Evolutionary conservation across 2,797 vertebrate species (phyloP), one percentile per base, ranked within the genome.

Genomic region (Thripadectes ignobilis): DNA sequence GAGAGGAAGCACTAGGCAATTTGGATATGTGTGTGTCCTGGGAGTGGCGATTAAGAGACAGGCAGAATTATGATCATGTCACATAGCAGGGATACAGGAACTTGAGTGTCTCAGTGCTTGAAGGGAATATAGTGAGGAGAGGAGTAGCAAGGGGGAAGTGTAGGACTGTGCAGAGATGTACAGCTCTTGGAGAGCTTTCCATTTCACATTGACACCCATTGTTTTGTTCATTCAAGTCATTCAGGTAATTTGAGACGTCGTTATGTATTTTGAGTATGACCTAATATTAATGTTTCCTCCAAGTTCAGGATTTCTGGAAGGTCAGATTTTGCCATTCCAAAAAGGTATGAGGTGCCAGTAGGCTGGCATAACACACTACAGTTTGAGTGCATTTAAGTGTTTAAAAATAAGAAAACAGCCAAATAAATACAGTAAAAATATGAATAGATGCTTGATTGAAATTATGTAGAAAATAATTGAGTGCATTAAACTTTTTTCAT

Each of bases 101-200:
- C 22, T 1, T 23, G 32, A 8, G 17, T 24, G 10, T 51, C 30
- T 52, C 13, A 4, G 29, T 49, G 49, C 54, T 46, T 78, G 54
- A 69, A 58, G 46, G 39, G 34, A 72, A 38, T 84, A 80, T 61
- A 81, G 66, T 72, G 73, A 93, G 62, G 58, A 80, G 43, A 86
- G 52, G 51, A 93, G 57, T 83, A 95, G 88, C 83, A 92, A 83
- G 79, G 76, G 80, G 83, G 61, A 89, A 88, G 69, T 61, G 14
- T 14, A 65, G 58, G 15, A 46, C 74, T 86, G 57, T 66, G 34
- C 43, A 68, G 57, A 84, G 45, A 34, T 29, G 13, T 61, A 11
- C 6, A 12, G 9, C 15, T 27, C 52, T 59, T 63, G 29, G 45
- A 80, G 38, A 18, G 9, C 30, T 51, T 27, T 69, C 8, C 27